A percentile compares a stretch with the other conserved stretches of the same genome.
Evolutionary conservation across 2,797 vertebrate genomes (phyloP).

Genomic region (Liasis olivaceus): DNA sequence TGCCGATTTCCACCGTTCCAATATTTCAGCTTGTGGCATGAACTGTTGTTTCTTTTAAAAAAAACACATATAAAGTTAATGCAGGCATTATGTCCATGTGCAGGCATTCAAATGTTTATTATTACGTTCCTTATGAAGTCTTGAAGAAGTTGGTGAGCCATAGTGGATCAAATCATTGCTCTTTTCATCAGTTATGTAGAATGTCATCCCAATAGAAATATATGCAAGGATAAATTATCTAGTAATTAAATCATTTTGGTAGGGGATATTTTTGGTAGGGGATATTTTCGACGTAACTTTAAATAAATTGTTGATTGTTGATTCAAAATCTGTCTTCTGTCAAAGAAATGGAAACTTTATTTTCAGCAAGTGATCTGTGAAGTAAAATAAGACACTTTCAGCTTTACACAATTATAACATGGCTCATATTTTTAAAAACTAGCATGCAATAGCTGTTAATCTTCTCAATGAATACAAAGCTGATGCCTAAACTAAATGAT

Average conservation of each 20-base stretch:
- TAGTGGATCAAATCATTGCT: neutral
- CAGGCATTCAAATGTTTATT: neutral
- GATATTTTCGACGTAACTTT: slow-evolving; percentile 2
- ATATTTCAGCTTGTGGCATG: neutral
- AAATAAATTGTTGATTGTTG: slow-evolving; percentile 23
- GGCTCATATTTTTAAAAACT: slow-evolving; percentile 1
- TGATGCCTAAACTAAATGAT: slow-evolving; percentile 1
- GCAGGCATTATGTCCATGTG: neutral
- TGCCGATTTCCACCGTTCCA: neutral
- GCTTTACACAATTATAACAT: neutral
- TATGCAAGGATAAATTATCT: neutral
- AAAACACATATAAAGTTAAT: neutral
- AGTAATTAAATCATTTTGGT: neutral
- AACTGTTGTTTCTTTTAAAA: neutral
- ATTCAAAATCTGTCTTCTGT: slow-evolving; percentile 10
- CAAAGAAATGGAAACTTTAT: neutral
- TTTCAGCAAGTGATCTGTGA: slow-evolving; percentile 13
- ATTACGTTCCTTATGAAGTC: neutral
- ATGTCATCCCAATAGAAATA: neutral
- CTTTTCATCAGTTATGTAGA: neutral
- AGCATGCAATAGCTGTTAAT: slow-evolving; percentile 7
- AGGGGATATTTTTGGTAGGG: neutral
- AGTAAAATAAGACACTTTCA: neutral
- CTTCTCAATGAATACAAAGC: slow-evolving; percentile 9
- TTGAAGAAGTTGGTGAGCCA: neutral